Conservation (phyloP, 2,113 vertebrate species). For the Chloropsis cyanopogon region DNA sequence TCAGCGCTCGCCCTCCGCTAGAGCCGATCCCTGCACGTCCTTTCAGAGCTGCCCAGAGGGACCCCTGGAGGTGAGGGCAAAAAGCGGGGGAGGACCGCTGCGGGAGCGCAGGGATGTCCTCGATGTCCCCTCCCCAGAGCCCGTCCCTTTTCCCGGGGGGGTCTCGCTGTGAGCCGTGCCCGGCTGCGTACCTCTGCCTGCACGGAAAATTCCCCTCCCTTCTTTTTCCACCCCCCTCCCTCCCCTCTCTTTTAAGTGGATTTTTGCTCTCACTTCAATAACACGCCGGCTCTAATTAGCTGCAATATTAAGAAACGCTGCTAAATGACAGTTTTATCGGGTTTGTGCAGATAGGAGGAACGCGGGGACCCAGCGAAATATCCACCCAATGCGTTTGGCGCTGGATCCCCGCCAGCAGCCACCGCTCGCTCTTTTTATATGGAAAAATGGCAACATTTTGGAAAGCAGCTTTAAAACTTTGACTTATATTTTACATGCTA, state of each 20-base stretch:
- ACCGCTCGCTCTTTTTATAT: slow-evolving; percentile 61
- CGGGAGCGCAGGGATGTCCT: neutral
- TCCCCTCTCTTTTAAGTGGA: slow-evolving; percentile 37
- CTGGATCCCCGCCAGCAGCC: slow-evolving; percentile 60
- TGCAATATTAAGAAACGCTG: slow-evolving; percentile 49
- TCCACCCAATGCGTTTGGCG: neutral
- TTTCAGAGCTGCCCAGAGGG: neutral
- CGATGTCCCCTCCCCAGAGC: neutral
- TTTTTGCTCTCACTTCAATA: slow-evolving; percentile 60
- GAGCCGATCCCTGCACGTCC: neutral
- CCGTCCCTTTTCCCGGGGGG: neutral
- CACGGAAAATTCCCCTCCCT: neutral
- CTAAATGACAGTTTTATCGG: slow-evolving; percentile 49
- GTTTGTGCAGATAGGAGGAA: slow-evolving; percentile 54
- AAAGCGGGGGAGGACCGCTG: neutral
- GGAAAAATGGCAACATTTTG: slow-evolving; percentile 72
- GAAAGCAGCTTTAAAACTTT: slow-evolving; percentile 73
- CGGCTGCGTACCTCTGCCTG: neutral
- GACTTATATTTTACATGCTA: slow-evolving; percentile 75
- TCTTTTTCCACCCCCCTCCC: neutral
- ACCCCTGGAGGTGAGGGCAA: neutral
- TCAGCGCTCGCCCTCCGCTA: neutral
- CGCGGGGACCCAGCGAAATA: slow-evolving; percentile 33
- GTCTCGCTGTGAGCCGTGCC: neutral
- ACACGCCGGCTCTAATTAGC: slow-evolving; percentile 21